A percentile compares a stretch with the other conserved stretches of the same genome.
Evolutionary conservation across 2,797 vertebrate genomes (phyloP).

Genomic region (Cryptoprocta ferox): DNA sequence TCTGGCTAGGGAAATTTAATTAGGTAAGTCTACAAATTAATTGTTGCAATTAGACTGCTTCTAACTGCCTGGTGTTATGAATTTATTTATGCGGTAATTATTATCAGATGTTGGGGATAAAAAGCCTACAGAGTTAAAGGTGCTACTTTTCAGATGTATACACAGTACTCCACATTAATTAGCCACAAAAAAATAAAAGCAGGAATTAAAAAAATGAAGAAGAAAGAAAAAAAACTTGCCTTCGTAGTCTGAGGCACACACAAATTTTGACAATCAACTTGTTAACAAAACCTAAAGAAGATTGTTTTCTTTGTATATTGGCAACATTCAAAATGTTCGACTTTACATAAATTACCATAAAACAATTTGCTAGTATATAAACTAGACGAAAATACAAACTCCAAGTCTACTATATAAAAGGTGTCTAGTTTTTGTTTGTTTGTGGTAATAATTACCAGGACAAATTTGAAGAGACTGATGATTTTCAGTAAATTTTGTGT

Average conservation of each 20-base stretch:
- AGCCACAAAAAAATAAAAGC: constrained; percentile 39
- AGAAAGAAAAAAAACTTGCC: not conserved
- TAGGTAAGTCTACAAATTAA: constrained; percentile 83
- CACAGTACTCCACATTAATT: constrained; percentile 66
- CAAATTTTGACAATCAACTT: constrained; percentile 8
- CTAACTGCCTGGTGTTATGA: constrained; percentile 77
- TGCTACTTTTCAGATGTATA: constrained; percentile 65
- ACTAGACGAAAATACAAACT: not conserved
- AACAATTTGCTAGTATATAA: constrained; percentile 1
- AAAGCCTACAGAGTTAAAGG: constrained; percentile 79
- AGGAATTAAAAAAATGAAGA: not conserved
- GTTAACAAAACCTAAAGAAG: constrained; percentile 48
- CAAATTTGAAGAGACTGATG: not conserved
- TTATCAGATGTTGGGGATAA: constrained; percentile 80
- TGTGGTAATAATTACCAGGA: not conserved
- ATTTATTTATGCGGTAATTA: constrained; percentile 84
- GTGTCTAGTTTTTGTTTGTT: not conserved
- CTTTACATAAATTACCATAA: constrained; percentile 34
- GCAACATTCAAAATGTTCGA: constrained; percentile 25
- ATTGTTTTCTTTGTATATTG: constrained; percentile 17
- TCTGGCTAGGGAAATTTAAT: constrained; percentile 81
- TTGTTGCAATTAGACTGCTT: constrained; percentile 83
- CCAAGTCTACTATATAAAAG: not conserved
- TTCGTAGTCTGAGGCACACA: not conserved
- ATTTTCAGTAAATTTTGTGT: constrained; percentile 40